phyloP scores from a whole-genome alignment of 2,888 invertebrate genomes.

The Drosophila borborema region DNA sequence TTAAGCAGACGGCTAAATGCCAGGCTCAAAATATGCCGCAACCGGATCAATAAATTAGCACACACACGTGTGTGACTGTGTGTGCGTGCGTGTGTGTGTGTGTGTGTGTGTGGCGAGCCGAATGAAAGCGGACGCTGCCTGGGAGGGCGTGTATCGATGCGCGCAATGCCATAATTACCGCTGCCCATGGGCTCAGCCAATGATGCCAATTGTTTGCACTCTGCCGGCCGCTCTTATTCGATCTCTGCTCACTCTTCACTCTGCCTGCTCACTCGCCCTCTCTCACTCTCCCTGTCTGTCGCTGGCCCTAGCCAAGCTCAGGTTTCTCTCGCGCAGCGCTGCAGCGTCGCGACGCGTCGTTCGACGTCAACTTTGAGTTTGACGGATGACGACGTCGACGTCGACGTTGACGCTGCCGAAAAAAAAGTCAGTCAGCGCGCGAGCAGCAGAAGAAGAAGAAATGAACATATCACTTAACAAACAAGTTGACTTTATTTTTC shows the following conservation, averaged over 20 bases:
- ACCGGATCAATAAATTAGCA: constrained; percentile 81
- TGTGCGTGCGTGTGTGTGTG: constrained; percentile 41
- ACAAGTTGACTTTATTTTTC: constrained; percentile 80
- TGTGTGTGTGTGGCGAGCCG: constrained; percentile 57
- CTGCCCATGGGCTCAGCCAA: constrained; percentile 56
- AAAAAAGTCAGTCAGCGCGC: constrained; percentile 43
- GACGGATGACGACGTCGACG: constrained; percentile 57
- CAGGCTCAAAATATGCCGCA: constrained; percentile 58
- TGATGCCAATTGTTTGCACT: constrained; percentile 77
- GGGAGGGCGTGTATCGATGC: constrained; percentile 62
- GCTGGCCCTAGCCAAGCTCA: constrained; percentile 40
- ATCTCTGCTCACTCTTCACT: constrained; percentile 3
- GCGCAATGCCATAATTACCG: constrained; percentile 42
- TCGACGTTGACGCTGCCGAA: constrained; percentile 51
- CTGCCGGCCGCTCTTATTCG: constrained; percentile 32
- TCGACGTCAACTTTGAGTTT: constrained; percentile 33
- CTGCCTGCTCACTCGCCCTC: neutral
- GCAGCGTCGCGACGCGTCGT: constrained; percentile 15
- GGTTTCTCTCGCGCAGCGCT: constrained; percentile 61
- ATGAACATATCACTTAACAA: constrained; percentile 79
- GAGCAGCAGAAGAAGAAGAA: constrained; percentile 53
- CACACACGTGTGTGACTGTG: constrained; percentile 56
- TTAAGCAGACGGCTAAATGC: constrained; percentile 47
- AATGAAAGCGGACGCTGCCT: constrained; percentile 61
- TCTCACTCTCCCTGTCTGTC: constrained; percentile 10